Percentiles rank a stretch among this genome's conserved stretches.
phyloP scores from a whole-genome alignment of 2,888 invertebrate genomes.

The Meteorus colon region DNA sequence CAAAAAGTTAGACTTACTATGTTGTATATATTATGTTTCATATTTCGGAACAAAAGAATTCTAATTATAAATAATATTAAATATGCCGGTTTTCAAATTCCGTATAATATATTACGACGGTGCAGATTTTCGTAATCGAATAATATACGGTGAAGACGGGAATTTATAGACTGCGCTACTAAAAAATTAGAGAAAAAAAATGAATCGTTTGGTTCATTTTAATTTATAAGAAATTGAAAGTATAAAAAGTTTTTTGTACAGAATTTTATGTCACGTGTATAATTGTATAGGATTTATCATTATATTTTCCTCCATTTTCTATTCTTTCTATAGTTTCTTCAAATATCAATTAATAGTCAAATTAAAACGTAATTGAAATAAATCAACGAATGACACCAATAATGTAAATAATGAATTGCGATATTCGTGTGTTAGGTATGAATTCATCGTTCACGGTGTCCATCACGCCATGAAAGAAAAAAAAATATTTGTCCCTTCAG shows the following conservation, averaged over 20 bases:
- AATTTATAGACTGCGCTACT: conserved; percentile 38
- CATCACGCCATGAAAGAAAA: not conserved
- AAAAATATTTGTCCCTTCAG: not conserved
- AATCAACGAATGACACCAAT: conserved; percentile 16
- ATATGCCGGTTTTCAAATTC: not conserved
- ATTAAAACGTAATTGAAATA: not conserved
- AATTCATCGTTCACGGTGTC: not conserved
- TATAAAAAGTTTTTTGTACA: conserved; percentile 34
- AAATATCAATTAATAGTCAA: not conserved
- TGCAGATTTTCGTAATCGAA: not conserved
- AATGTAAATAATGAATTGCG: conserved; percentile 20
- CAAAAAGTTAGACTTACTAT: not conserved
- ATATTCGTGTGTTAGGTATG: conserved; percentile 1
- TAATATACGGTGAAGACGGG: not conserved
- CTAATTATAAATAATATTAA: conserved; percentile 5
- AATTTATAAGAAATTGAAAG: conserved; percentile 39
- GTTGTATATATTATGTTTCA: conserved; percentile 1
- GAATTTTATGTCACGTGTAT: conserved; percentile 27
- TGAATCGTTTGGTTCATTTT: conserved; percentile 25
- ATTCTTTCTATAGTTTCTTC: conserved; percentile 9
- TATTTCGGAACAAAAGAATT: not conserved
- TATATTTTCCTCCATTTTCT: conserved; percentile 27
- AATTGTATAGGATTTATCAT: conserved; percentile 30
- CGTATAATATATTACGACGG: not conserved
- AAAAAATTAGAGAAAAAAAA: conserved; percentile 1